Conservation (phyloP, 2,113 vertebrate species). For the Oreotrochilus melanogaster region DNA sequence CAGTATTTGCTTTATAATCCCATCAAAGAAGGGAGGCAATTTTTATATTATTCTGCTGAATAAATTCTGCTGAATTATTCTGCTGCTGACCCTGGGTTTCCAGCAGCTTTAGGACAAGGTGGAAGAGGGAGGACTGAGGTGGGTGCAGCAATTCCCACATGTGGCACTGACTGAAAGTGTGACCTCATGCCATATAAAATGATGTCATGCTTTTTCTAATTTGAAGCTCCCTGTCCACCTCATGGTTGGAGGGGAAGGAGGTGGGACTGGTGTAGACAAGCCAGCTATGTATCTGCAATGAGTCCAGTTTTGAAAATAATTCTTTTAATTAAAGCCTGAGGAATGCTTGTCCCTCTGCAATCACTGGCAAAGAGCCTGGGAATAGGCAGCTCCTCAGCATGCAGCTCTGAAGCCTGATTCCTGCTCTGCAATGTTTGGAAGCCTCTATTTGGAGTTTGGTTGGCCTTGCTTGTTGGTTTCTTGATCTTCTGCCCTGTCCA, state of each 20-base stretch:
- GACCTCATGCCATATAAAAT: neutral
- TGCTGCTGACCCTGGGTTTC: neutral
- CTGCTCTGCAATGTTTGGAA: neutral
- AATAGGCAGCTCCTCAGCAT: neutral
- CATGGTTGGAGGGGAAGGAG: rapidly evolving
- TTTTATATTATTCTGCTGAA: neutral
- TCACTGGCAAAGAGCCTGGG: neutral
- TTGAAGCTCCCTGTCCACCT: neutral
- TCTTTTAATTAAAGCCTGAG: neutral
- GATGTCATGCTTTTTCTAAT: neutral
- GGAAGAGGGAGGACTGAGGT: rapidly evolving
- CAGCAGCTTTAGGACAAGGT: neutral
- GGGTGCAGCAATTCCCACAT: rapidly evolving
- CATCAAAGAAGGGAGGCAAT: neutral
- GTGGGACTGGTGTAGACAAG: neutral
- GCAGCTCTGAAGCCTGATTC: neutral
- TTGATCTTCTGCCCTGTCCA: neutral
- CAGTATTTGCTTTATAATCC: neutral
- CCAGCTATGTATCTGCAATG: neutral
- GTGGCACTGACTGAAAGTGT: rapidly evolving
- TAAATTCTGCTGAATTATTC: neutral
- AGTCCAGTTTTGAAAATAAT: neutral
- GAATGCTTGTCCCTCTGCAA: neutral
- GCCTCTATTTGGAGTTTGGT: neutral
- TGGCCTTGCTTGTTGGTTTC: neutral